Base-by-base conservation (phyloP, 2,113 vertebrate species). In the Channa maculata region DNA sequence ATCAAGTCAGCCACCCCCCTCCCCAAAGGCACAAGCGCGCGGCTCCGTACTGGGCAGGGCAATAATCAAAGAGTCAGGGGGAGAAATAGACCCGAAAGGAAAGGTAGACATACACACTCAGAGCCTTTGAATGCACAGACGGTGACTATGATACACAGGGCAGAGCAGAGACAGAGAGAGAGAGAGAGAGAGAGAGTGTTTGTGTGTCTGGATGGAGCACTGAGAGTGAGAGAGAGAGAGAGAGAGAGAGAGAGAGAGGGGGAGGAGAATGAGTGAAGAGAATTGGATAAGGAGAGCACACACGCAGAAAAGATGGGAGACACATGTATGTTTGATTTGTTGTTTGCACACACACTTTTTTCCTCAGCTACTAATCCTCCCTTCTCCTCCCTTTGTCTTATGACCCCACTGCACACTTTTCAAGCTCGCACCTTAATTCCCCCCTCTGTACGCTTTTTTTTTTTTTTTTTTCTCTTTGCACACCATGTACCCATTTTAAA, bases 91-190 rank as follows among this genome's bases (percentile, higher is more conserved):
- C 79, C 82, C 59, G 15, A 71, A 79, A 60, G 55, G 75, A 65
- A 79, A 84, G 70, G 79, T 77, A 80, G 80, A 79, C 78, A 66
- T 78, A 75, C 75, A 66, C 79, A 75, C 75, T 83, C 64, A n/a
- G 63, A 88, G 94, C 85, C 87, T 89, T 78, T 89, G 89, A 89
- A 92, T 66, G 85, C 85, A 89, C 86, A 81, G 86, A 75, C 87
- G 58, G 84, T 86, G 91, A 92, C 84, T 90, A 66, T 89, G 80
- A 91, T 88, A 88, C 90, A 91, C 54, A 75, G 84, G 86, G 88
- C 74, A 80, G 81, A 80, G 87, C 85, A 51, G 73, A 85, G 79
- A 81, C 46, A 63, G 71, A 33, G 75, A 63, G 75, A 61, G 79
- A 33, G 75, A 63, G 75, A 61, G 79, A 33, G 84, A 33, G 24